Evolutionary conservation across 2,797 vertebrate species (phyloP), one percentile per base, ranked within the genome.

Genomic region (Acestrorhynchus altus): DNA sequence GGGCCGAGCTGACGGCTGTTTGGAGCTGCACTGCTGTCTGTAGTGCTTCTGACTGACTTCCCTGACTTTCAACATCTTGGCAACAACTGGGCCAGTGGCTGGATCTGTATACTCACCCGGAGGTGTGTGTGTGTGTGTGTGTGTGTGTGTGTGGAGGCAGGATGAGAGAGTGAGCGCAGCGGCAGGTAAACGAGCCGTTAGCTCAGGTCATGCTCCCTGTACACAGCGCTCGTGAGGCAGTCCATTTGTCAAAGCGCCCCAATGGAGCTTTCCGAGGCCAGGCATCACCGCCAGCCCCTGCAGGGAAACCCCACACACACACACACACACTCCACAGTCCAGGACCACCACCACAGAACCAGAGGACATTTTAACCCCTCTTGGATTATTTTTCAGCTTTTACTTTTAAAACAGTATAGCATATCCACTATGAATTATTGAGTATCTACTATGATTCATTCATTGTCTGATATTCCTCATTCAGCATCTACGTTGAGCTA

Each of bases 161-260:
- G 90, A 92, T 92, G 91, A 93, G 90, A 86, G 88, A 92, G 91
- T 81, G 85, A 92, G 91, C 88, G 87, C 88, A 83, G 90, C 86
- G 87, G 89, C 91, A 91, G 92, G 92, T 93, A 93, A 93, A 93
- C 91, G 92, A 93, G 90, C 90, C 90, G 80, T 92, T 90, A 92
- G 91, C 87, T 82, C 88, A 85, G 90, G 86, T 87, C 82, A 77
- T 72, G 84, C 88, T 90, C 89, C 90, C 91, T 85, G 83, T 85
- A 90, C 85, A 79, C 81, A 81, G 86, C 83, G 85, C 89, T 85
- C 85, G 87, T 92, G 93, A 93, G 91, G 86, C 87, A 93, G 89
- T 91, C 91, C 92, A 93, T 94, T 93, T 94, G 90, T 94, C 92
- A 94, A 92, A 91, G 74, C 84, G 83, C 88, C 90, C 88, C 84